Percentiles rank a stretch among this genome's conserved stretches.
Evolutionary conservation across 2,888 invertebrate genomes (phyloP).

Genomic region (Microctonus brassicae): DNA sequence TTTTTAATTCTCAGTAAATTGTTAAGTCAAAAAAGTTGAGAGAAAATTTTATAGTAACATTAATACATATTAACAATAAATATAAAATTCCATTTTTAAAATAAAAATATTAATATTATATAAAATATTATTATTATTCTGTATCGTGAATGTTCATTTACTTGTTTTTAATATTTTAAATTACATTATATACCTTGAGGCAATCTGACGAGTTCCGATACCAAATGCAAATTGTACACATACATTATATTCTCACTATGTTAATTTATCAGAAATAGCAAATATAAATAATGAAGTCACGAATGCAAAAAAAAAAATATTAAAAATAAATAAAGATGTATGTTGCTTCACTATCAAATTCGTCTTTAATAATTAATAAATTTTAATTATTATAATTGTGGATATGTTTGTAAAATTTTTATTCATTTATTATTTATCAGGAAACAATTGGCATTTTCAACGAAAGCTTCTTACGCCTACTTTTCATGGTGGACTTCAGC

Average conservation of each 20-base stretch:
- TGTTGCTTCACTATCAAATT: background rate
- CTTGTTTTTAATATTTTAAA: background rate
- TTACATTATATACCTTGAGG: background rate
- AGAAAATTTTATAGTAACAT: background rate
- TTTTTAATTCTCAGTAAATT: background rate
- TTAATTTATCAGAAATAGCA: background rate
- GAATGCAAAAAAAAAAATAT: background rate
- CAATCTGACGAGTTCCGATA: background rate
- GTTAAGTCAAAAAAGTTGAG: background rate
- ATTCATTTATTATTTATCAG: conserved; percentile 45
- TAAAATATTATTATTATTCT: too few species aligned
- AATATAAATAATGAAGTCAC: conserved; percentile 4
- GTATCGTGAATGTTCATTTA: background rate
- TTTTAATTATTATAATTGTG: background rate
- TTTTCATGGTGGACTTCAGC: conserved; percentile 62
- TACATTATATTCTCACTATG: background rate
- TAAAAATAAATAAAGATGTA: too few species aligned
- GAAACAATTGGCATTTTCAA: conserved; percentile 60
- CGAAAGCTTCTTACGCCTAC: conserved; percentile 65
- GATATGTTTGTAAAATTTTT: conserved; percentile 1
- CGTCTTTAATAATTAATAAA: background rate
- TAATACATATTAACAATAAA: too few species aligned
- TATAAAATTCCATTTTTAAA: too few species aligned
- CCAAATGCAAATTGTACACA: background rate
- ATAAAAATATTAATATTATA: too few species aligned